phyloP scores from a whole-genome alignment of 2,113 vertebrate genomes.

The Apteryx mantelli region DNA sequence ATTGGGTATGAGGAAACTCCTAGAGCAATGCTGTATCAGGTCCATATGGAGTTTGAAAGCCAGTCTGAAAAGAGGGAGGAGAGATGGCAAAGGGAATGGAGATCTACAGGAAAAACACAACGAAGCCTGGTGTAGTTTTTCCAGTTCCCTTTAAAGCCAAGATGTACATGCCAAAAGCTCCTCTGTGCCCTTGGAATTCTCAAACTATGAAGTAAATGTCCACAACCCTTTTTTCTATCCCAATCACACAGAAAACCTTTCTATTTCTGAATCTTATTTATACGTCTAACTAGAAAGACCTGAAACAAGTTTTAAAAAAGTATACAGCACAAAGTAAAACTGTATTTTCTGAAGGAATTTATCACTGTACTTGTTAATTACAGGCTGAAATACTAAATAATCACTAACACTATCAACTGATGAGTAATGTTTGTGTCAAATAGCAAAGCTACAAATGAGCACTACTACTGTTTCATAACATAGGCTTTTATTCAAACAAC shows the following conservation, averaged over 20 bases:
- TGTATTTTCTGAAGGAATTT: neutral
- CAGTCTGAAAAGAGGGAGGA: slow-evolving; percentile 49
- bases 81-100: slow-evolving; percentile 55
- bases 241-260: neutral
- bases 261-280: neutral
- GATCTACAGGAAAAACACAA: slow-evolving; percentile 48
- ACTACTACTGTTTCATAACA: slow-evolving; percentile 27
- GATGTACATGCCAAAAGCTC: slow-evolving; percentile 54
- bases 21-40: slow-evolving; percentile 48
- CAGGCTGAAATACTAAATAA: slow-evolving; percentile 14
- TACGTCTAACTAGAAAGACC: neutral
- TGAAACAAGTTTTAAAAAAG: neutral
- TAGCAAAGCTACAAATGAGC: slow-evolving; percentile 8
- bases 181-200: slow-evolving; percentile 54
- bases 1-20: slow-evolving; percentile 66
- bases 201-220: slow-evolving; percentile 35
- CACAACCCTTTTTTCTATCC: neutral
- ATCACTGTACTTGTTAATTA: neutral
- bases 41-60: slow-evolving; percentile 53
- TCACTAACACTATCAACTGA: neutral
- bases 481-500: slow-evolving; percentile 44
- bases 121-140: slow-evolving; percentile 39
- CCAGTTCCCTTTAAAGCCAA: slow-evolving; percentile 52
- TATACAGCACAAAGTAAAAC: neutral
- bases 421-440: neutral